Percentiles rank a stretch among this genome's conserved stretches.
Conservation (phyloP, 2,113 vertebrate genomes). For the Chamaea fasciata region DNA sequence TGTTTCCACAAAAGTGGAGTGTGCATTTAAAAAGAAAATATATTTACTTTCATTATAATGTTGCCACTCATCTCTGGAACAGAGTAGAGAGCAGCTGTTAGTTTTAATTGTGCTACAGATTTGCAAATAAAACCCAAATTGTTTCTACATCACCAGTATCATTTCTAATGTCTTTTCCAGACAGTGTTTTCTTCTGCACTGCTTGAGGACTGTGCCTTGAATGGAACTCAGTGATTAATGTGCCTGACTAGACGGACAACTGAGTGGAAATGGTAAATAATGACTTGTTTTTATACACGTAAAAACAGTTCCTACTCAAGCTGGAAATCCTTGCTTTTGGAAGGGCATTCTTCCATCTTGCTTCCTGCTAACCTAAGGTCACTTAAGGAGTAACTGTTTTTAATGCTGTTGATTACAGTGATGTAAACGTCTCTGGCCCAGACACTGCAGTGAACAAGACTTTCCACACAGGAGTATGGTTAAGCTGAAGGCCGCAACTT, state of each 20-base stretch:
- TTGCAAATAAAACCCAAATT: neutral
- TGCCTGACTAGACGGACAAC: neutral
- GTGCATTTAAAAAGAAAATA: neutral
- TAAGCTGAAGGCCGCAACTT: slow-evolving; percentile 23
- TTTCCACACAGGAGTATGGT: slow-evolving; percentile 47
- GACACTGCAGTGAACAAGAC: neutral
- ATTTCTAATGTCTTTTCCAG: slow-evolving; percentile 41
- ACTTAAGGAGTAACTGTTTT: slow-evolving; percentile 5
- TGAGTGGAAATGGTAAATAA: slow-evolving; percentile 44
- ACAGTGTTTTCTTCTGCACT: neutral
- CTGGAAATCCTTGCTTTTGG: slow-evolving; percentile 40
- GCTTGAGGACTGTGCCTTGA: neutral
- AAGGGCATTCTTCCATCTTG: slow-evolving; percentile 16
- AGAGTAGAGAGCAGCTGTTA: neutral
- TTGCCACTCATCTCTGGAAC: neutral
- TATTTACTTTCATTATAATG: neutral
- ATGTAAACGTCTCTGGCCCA: slow-evolving; percentile 23
- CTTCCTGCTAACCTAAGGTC: slow-evolving; percentile 41
- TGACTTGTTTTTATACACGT: neutral
- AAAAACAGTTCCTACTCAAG: neutral
- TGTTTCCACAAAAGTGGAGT: neutral
- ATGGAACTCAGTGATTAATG: slow-evolving; percentile 5
- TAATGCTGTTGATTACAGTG: slow-evolving; percentile 19
- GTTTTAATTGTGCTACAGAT: neutral
- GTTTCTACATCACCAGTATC: neutral